Conservation (phyloP, 2,797 vertebrate genomes). For the Eulemur albifrons region DNA sequence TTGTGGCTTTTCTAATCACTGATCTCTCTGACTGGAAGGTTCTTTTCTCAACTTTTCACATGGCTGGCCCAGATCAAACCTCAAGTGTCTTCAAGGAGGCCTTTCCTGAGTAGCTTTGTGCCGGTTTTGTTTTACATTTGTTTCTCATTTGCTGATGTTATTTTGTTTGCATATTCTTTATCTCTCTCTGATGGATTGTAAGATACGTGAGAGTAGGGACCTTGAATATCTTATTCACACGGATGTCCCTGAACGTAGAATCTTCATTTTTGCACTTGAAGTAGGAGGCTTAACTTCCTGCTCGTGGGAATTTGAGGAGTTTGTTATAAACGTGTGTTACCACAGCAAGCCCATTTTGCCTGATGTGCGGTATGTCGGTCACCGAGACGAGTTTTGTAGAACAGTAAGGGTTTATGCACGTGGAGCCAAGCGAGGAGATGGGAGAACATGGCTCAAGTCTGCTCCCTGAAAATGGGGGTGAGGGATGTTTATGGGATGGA, state of each 20-base stretch:
- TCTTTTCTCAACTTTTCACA: neutral
- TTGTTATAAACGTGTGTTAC: neutral
- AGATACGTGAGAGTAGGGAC: neutral
- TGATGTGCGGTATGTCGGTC: neutral
- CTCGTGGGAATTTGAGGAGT: neutral
- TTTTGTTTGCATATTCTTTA: neutral
- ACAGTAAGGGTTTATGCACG: neutral
- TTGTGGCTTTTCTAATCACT: neutral
- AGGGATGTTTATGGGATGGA: neutral
- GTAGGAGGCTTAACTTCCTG: neutral
- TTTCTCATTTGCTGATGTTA: neutral
- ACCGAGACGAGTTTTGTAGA: neutral
- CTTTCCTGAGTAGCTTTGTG: neutral
- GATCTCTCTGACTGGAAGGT: neutral
- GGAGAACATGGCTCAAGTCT: neutral
- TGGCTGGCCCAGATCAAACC: neutral
- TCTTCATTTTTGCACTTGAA: neutral
- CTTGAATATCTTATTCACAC: neutral
- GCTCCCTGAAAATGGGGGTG: neutral
- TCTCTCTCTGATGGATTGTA: neutral
- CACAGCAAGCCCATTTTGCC: neutral
- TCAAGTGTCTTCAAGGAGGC: neutral
- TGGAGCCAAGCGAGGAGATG: too few species aligned
- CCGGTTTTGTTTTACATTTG: neutral
- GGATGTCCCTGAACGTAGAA: neutral